A percentile compares a stretch with the other conserved stretches of the same genome.
Evolutionary conservation across 2,797 vertebrate genomes (phyloP).

Genomic region (Oreortyx pictus): DNA sequence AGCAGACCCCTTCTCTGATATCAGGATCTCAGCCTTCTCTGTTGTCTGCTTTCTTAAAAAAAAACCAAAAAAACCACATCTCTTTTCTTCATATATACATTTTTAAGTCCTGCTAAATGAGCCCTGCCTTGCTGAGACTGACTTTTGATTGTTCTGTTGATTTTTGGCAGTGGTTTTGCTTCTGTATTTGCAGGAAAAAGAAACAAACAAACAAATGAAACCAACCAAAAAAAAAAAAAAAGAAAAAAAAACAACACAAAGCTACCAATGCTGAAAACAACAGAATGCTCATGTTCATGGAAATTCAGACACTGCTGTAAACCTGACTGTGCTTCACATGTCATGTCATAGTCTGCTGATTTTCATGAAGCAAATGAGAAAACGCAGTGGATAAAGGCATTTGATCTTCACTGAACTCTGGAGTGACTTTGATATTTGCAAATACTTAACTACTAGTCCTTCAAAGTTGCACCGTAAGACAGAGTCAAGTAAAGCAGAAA

Average conservation of each 20-base stretch:
- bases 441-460: background rate
- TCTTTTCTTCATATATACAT: background rate
- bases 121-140: background rate
- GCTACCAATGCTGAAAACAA: background rate
- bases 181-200: background rate
- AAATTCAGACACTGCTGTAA: background rate
- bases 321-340: background rate
- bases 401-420: background rate
- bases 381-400: background rate
- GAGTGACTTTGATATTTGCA: background rate
- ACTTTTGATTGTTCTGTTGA: background rate
- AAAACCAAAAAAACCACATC: background rate
- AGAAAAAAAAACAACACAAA: background rate
- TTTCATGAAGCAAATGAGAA: conserved; percentile 26
- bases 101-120: background rate
- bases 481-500: background rate
- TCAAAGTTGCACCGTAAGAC: background rate
- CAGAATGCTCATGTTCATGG: background rate
- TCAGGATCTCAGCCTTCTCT: background rate
- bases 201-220: too few relatives aligned
- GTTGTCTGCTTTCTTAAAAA: background rate
- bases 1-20: background rate
- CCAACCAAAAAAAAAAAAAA: too few relatives aligned
- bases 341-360: background rate
- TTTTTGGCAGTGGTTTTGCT: background rate